phyloP scores from a whole-genome alignment of 2,888 invertebrate species.

The Xiphydria camelus region DNA sequence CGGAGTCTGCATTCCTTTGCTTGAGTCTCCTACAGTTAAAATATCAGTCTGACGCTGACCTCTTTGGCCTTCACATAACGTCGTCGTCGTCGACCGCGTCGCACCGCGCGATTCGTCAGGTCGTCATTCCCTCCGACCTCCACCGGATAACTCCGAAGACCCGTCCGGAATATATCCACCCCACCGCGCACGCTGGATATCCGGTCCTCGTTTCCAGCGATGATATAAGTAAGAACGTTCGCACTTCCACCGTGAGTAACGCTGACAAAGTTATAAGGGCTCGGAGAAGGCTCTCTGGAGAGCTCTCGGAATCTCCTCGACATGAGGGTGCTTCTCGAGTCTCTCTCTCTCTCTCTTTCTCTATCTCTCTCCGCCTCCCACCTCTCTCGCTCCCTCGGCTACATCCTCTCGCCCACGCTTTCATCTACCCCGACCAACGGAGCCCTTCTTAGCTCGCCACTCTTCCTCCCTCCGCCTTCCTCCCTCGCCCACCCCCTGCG shows the following conservation, averaged over 20 bases:
- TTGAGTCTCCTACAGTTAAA: no score
- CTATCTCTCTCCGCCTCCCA: no score
- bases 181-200: slow-evolving; percentile 11
- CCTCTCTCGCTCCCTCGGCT: slow-evolving; percentile 14
- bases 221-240: slow-evolving; percentile 40
- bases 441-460: neutral
- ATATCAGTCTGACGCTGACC: no score
- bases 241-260: slow-evolving; percentile 38
- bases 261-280: slow-evolving; percentile 50
- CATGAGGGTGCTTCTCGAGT: slow-evolving; percentile 44
- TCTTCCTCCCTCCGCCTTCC: neutral
- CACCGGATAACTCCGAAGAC: no score
- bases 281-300: slow-evolving; percentile 42
- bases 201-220: slow-evolving; percentile 35
- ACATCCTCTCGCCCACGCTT: slow-evolving; percentile 9
- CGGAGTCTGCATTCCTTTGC: no score
- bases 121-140: no score
- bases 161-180: no score
- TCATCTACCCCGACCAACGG: neutral
- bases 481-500: no score
- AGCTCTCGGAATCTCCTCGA: slow-evolving; percentile 51
- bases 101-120: no score
- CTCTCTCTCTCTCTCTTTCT: slow-evolving; percentile 21
- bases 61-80: no score
- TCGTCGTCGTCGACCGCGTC: no score